Conservation (phyloP, 2,888 invertebrate genomes). For the Mayetiola destructor region DNA sequence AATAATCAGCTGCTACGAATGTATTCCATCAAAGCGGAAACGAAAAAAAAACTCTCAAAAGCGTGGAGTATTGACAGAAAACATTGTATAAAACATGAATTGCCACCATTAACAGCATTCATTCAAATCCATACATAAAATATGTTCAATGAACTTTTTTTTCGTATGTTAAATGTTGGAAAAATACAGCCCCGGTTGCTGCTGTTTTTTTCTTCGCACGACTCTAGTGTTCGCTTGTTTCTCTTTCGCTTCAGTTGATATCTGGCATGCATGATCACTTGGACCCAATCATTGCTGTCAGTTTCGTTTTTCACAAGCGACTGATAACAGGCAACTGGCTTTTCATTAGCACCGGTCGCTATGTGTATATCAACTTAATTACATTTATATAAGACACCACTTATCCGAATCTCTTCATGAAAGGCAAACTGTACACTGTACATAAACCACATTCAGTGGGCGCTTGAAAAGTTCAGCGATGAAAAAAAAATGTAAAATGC, state of each 20-base stretch:
- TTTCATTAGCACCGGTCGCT: not conserved
- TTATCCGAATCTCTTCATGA: not conserved
- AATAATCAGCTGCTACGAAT: too few relatives aligned
- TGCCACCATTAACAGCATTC: constrained; percentile 10
- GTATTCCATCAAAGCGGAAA: not conserved
- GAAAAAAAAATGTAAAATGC: too few relatives aligned
- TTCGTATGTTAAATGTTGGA: too few relatives aligned
- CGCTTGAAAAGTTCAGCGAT: too few relatives aligned
- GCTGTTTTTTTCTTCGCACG: not conserved
- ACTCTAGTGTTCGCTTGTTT: not conserved
- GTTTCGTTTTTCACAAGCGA: not conserved
- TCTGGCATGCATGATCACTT: too few relatives aligned
- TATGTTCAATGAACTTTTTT: not conserved
- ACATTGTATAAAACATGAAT: constrained; percentile 6
- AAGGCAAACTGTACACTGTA: not conserved
- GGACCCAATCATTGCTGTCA: not conserved
- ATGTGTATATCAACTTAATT: constrained; percentile 7
- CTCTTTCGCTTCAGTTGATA: not conserved
- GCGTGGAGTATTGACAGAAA: not conserved
- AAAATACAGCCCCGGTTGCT: too few relatives aligned
- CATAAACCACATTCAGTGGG: not conserved
- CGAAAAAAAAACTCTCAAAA: not conserved
- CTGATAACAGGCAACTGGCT: not conserved
- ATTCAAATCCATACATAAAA: not conserved
- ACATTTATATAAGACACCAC: constrained; percentile 7